phyloP scores from a whole-genome alignment of 1,140 invertebrate species.

The Plectus sambesii region DNA sequence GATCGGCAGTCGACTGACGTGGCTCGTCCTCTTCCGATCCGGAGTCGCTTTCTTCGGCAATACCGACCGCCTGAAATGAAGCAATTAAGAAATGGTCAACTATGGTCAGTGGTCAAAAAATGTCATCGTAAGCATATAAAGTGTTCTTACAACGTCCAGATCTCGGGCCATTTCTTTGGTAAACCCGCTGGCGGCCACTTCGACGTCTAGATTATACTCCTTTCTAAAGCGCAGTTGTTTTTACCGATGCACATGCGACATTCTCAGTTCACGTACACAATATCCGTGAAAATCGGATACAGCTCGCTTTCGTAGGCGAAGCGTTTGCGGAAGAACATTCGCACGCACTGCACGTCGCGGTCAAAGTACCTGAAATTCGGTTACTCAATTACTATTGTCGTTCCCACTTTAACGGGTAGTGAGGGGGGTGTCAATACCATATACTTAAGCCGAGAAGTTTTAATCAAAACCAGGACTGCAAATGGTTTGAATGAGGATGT shows the following conservation, averaged over 20 bases:
- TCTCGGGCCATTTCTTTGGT: constrained; percentile 71
- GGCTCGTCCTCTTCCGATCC: constrained; percentile 18
- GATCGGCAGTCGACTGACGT: background rate
- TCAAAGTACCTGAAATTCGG: constrained; percentile 75
- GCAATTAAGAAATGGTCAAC: background rate
- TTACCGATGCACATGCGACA: constrained; percentile 9
- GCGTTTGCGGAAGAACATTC: constrained; percentile 77
- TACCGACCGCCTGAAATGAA: constrained; percentile 31
- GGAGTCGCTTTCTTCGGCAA: constrained; percentile 38
- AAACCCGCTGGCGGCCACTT: constrained; percentile 78
- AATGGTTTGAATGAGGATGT: too few relatives aligned
- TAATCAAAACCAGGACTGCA: too few relatives aligned
- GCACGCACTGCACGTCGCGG: constrained; percentile 81
- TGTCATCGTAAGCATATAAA: constrained; percentile 14
- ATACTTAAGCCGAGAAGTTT: too few relatives aligned
- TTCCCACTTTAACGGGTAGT: too few relatives aligned
- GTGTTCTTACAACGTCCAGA: constrained; percentile 48
- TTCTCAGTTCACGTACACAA: constrained; percentile 47
- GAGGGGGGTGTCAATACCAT: too few relatives aligned
- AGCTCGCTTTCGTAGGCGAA: constrained; percentile 73
- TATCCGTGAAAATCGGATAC: constrained; percentile 70
- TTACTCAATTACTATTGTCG: too few relatives aligned
- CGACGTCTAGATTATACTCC: constrained; percentile 70
- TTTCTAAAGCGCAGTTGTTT: constrained; percentile 52
- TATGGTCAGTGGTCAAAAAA: constrained; percentile 1